Base-by-base conservation (phyloP, 2,797 vertebrate species). In the Ataeniobius toweri region DNA sequence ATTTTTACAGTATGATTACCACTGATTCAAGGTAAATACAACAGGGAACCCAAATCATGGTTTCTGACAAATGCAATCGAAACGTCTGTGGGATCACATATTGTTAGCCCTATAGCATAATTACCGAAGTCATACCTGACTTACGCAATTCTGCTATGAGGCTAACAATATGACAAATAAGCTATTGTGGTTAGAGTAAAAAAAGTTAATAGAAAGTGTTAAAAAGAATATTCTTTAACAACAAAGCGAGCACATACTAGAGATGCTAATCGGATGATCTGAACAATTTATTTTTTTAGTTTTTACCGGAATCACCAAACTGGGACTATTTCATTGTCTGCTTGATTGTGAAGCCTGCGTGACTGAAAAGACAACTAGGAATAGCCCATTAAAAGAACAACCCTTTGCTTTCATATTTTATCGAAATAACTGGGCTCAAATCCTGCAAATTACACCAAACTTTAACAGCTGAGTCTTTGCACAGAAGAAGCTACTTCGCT, bases 121-220 rank as follows among this genome's bases (percentile, higher is more conserved):
- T 36, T 36, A 36, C 36, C 36, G 36, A 36, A 36, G 36, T 36
- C 36, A 4, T 36, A 36, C 36, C 4, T 36, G 36, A 36, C 36
- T 36, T 36, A 36, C 4, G 36, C 36, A 36, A 36, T 36, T 36
- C 36, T 36, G 36, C 36, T 36, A 36, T 36, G 36, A 36, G 36
- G 36, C 36, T 36, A 4, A 36, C 36, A 36, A 36, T 36, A 44
- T 78, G 18, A 80, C 61, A 67, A 44, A 78, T 71, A 8, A 6
- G 53, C 68, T 44, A 28, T 74, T 75, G 58, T 53, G 72, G 50
- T 69, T 39, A 61, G 73, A 82, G 12, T 41, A 63, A 77, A 1
- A 26, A 14, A 75, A 14, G 56, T 61, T 13, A 39, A 0, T 2
- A 55, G 46, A 36, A 36, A 28, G 26, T 70, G 53, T 4, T 39